Base-by-base conservation (phyloP, 2,113 vertebrate species). In the Bufo bufo region DNA sequence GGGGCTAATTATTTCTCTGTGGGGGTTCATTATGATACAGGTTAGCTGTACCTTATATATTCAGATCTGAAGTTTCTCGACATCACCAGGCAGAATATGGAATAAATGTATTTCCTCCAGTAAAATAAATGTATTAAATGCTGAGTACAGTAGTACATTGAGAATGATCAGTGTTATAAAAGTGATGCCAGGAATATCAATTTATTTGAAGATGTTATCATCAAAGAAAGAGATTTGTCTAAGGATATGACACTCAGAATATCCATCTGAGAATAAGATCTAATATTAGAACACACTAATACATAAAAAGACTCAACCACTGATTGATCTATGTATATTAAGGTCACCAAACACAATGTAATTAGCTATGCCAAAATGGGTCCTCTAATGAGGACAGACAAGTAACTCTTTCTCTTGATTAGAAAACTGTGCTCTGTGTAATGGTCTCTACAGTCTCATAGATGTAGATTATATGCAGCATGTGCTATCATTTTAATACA, bases 221-320 rank as follows among this genome's bases (percentile, higher is more conserved):
- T 81, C 56, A 58, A 81, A 45, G 56, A 61, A 11, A 61, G 33
- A 61, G 23, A 45, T 81, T 47, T 81, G 33, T 45, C n/a, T 56
- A 6, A n/a, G 10, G 81, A 66, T 20, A 71, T 49, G 47, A 65
- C 63, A 84, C 47, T 69, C 63, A 52, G 82, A 50, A 84, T 71
- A 54, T 49, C 63, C 49, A 66, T 23, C 54, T 23, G 47, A 71
- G 19, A 84, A 54, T 66, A 84, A 66, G n/a, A 54, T 84, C 82
- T 84, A 84, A 71, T 84, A 66, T 71, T 84, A 84, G 82, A n/a
- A 69, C 33, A 54, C 49, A 71, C 66, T 13, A 52, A 66, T 84
- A 63, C 66, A 66, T 84, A 84, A 84, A 84, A 84, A 84, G 82
- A 84, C 82, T 84, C 63, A 84, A 84, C 82, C 63, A 33, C 63